phyloP scores from a whole-genome alignment of 2,888 invertebrate genomes.

The Yponomeuta cagnagella region DNA sequence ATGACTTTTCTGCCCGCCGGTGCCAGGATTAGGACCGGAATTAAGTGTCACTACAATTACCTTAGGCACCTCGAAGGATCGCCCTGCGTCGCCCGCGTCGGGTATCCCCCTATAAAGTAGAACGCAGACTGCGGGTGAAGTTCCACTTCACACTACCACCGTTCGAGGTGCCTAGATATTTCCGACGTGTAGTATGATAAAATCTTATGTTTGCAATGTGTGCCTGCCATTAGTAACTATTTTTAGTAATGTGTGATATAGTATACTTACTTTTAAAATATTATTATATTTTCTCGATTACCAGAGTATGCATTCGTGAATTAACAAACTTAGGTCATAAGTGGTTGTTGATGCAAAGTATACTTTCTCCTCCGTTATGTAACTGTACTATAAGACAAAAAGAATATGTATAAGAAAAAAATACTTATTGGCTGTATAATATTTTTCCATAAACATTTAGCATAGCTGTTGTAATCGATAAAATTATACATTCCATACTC shows the following conservation, averaged over 20 bases:
- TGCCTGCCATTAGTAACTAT: conserved; percentile 1
- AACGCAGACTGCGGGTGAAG: too few species aligned
- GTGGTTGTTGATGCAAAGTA: background rate
- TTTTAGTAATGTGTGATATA: background rate
- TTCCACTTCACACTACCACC: too few species aligned
- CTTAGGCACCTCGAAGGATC: too few species aligned
- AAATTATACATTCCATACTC: background rate
- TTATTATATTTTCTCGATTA: background rate
- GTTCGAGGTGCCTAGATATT: background rate
- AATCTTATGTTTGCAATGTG: background rate
- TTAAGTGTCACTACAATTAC: too few species aligned
- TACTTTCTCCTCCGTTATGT: background rate
- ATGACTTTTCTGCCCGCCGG: too few species aligned
- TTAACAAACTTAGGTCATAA: background rate
- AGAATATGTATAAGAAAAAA: background rate
- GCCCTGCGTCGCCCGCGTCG: too few species aligned
- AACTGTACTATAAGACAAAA: too few species aligned
- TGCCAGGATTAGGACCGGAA: too few species aligned
- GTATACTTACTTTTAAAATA: background rate
- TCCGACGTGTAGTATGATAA: background rate
- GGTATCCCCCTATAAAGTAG: too few species aligned
- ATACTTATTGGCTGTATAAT: background rate
- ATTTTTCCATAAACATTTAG: background rate
- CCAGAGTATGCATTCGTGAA: background rate
- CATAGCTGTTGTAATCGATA: background rate